Evolutionary conservation across 1,140 invertebrate species (phyloP).

Genomic region (Diorhabda carinulata): DNA sequence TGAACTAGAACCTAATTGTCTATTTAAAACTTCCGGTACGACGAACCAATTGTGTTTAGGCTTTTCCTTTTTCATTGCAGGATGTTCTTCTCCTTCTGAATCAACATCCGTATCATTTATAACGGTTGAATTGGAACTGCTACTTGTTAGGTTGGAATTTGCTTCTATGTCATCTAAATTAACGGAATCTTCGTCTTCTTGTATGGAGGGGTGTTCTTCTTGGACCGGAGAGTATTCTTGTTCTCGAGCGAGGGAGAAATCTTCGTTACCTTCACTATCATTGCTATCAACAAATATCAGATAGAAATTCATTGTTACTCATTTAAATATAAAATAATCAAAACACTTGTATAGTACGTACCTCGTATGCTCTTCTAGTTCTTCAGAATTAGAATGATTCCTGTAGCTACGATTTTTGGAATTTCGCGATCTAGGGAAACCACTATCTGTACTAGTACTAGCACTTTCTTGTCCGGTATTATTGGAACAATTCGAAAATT

Average conservation of each 20-base stretch:
- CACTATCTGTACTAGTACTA: slow-evolving; percentile 35
- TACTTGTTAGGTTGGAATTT: neutral
- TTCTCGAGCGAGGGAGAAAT: neutral
- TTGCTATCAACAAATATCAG: too few relatives aligned
- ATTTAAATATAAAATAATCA: slow-evolving; percentile 4
- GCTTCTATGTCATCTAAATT: neutral
- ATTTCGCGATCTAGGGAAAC: slow-evolving; percentile 24
- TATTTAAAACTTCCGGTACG: slow-evolving; percentile 56
- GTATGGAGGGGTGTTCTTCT: slow-evolving; percentile 16
- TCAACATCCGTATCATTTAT: slow-evolving; percentile 40
- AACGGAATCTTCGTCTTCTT: slow-evolving; percentile 9
- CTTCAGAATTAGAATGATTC: slow-evolving; percentile 14
- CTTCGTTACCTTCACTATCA: too few relatives aligned
- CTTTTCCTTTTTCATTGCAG: slow-evolving; percentile 56
- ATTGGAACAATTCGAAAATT: slow-evolving; percentile 31
- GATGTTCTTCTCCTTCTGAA: slow-evolving; percentile 49
- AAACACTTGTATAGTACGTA: neutral
- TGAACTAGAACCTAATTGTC: slow-evolving; percentile 54
- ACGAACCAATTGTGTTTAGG: slow-evolving; percentile 68
- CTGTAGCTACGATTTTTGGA: slow-evolving; percentile 32
- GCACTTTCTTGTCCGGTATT: slow-evolving; percentile 32
- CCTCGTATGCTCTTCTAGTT: slow-evolving; percentile 10
- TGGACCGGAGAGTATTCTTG: slow-evolving; percentile 14
- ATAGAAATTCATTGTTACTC: too few relatives aligned
- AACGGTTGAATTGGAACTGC: slow-evolving; percentile 11